Evolutionary conservation across 2,113 vertebrate species (phyloP), one percentile per base, ranked within the genome.

Genomic region (Sminthopsis crassicaudata): DNA sequence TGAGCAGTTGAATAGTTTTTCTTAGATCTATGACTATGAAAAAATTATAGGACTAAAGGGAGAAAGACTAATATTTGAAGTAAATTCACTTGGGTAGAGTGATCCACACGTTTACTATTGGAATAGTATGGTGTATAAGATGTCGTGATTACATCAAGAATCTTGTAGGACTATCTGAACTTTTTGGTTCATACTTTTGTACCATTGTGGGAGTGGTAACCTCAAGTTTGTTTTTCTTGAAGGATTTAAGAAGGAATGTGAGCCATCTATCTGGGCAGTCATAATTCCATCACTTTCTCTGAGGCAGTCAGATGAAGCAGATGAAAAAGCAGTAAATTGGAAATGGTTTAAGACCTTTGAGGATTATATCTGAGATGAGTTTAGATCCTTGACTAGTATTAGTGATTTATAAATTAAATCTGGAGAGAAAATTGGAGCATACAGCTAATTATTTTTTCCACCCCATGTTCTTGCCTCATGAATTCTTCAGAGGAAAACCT

Each of bases 341-440:
- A 84, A 67, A 51, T 16, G 84, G 50, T 93, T 94, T 30, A 57
- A 88, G 93, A 60, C 14, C n/a, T 91, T 96, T n/a, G 84, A 51
- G 91, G 88, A 30, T 16, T 89, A 90, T 25, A 67, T 76, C 48
- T 91, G 91, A 90, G 93, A 90, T 27, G 53, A 95, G 46, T 23
- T 91, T 46, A 96, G 52, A 22, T 50, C 90, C 91, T 94, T 93
- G 11, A 88, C 89, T 96, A 88, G 76, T 95, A 89, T 36, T 93
- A 53, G 27, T 54, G 84, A 91, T 91, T 94, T 93, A 30, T 94
- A 53, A 95, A 92, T 96, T 91, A 93, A 95, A 89, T 94, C 67
- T 91, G 96, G 92, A 91, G 25, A 92, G 96, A 91, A 96, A 96
- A 90, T 60, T 92, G 92, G 46, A 95, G 90, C 25, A 90, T 94